Evolutionary conservation across 92 coral and sea anemone genomes (phyloP).

Genomic region (Meandrina meandrites): DNA sequence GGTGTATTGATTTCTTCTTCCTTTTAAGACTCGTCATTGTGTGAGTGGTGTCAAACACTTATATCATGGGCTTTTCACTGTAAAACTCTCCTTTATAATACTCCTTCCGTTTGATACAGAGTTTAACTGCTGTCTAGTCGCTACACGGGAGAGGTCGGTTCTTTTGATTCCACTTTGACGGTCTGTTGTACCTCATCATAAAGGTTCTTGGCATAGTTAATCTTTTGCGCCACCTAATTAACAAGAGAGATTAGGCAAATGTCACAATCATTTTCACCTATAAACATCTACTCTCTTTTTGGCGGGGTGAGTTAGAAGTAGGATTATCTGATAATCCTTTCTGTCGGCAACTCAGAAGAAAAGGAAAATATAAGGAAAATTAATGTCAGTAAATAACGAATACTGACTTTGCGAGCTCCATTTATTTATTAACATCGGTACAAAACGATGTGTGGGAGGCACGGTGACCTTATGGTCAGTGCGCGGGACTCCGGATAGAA

Average conservation of each 20-base stretch:
- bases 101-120: background rate
- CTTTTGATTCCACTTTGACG: conserved; percentile 80
- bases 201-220: conserved; percentile 94
- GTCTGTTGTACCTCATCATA: conserved; percentile 97
- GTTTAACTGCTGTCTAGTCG: background rate
- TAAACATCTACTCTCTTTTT: background rate
- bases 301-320: background rate
- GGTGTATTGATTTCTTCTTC: too few species aligned
- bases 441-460: too few species aligned
- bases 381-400: too few species aligned
- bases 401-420: too few species aligned
- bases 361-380: too few species aligned
- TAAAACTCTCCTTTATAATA: background rate
- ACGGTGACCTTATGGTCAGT: too few species aligned
- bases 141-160: conserved; percentile 47
- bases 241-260: background rate
- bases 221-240: conserved; percentile 92
- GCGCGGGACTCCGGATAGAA: too few species aligned
- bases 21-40: background rate
- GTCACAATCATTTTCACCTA: background rate
- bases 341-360: too few species aligned
- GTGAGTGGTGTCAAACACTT: background rate
- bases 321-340: background rate
- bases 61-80: background rate
- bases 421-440: too few species aligned